Percentiles rank a stretch among this genome's conserved stretches.
phyloP scores from a whole-genome alignment of 2,888 invertebrate genomes.

The Cephus sareptanus region DNA sequence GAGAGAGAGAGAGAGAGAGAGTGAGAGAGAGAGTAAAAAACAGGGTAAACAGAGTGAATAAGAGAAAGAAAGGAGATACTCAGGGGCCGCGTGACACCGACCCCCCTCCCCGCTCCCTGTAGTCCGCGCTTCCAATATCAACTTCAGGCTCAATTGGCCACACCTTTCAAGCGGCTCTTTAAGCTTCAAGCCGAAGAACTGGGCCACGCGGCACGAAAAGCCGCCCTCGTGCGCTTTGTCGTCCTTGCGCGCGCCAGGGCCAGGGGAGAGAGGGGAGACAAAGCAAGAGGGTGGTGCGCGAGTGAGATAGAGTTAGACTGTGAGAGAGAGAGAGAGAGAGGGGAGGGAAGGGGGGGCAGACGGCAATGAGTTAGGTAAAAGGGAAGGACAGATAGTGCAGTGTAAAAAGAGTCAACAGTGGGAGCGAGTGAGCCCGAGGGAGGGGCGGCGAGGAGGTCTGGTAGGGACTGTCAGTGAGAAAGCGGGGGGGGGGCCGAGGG shows the following conservation, averaged over 20 bases:
- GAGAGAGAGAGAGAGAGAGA: slow-evolving; percentile 23
- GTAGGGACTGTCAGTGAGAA: neutral
- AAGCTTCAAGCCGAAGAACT: neutral
- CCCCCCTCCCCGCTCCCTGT: no score
- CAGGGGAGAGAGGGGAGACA: slow-evolving; percentile 9
- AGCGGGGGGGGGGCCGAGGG: neutral
- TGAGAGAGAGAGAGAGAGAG: neutral
- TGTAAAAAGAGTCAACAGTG: neutral
- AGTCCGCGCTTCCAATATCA: neutral
- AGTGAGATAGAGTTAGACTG: neutral
- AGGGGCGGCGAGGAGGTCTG: neutral
- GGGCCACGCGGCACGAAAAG: neutral
- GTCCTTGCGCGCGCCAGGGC: slow-evolving; percentile 8
- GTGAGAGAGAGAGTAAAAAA: slow-evolving; percentile 24
- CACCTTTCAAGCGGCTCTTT: slow-evolving; percentile 1
- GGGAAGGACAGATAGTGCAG: neutral
- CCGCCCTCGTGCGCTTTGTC: neutral
- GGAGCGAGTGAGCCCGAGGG: neutral
- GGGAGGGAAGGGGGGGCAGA: rapidly evolving
- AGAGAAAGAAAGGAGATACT: neutral
- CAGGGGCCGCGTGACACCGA: neutral
- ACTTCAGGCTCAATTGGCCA: neutral
- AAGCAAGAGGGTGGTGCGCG: neutral
- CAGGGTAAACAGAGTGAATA: neutral
- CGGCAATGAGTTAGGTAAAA: neutral